Evolutionary conservation across 2,113 vertebrate genomes (phyloP).

Genomic region (Numida meleagris): DNA sequence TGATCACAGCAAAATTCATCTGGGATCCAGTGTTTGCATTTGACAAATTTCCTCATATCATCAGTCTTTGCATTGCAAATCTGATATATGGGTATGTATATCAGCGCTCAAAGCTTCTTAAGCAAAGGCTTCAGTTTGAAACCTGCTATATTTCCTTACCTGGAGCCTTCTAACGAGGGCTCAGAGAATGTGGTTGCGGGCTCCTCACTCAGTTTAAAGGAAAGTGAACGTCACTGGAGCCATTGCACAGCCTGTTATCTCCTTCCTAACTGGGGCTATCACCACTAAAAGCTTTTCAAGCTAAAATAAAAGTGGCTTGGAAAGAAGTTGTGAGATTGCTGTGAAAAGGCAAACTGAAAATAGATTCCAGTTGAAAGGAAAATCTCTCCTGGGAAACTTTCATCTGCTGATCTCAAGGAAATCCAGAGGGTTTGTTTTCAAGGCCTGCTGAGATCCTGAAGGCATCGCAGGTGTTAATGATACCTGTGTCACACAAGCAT

Average conservation of each 20-base stretch:
- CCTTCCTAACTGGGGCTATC: neutral
- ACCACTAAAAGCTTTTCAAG: slow-evolving; percentile 26
- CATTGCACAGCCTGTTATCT: neutral
- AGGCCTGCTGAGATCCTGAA: neutral
- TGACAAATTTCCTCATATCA: neutral
- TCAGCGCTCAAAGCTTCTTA: neutral
- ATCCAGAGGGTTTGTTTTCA: neutral
- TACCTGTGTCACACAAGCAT: neutral
- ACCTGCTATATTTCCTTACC: neutral
- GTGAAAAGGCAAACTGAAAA: slow-evolving; percentile 30
- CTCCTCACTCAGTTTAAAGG: neutral
- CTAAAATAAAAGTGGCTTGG: slow-evolving; percentile 12
- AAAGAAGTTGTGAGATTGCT: neutral
- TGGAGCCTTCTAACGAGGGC: neutral
- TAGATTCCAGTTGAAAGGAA: slow-evolving; percentile 1
- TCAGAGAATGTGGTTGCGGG: neutral
- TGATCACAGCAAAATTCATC: neutral
- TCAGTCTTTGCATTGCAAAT: neutral
- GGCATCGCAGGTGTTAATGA: neutral
- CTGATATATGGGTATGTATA: neutral
- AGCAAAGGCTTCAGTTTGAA: neutral
- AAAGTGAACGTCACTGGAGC: neutral
- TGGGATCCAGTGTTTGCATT: neutral
- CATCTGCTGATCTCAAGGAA: neutral
- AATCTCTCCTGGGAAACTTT: slow-evolving; percentile 3